Evolutionary conservation across 2,888 invertebrate species (phyloP).

Genomic region (Brassicogethes aeneus): DNA sequence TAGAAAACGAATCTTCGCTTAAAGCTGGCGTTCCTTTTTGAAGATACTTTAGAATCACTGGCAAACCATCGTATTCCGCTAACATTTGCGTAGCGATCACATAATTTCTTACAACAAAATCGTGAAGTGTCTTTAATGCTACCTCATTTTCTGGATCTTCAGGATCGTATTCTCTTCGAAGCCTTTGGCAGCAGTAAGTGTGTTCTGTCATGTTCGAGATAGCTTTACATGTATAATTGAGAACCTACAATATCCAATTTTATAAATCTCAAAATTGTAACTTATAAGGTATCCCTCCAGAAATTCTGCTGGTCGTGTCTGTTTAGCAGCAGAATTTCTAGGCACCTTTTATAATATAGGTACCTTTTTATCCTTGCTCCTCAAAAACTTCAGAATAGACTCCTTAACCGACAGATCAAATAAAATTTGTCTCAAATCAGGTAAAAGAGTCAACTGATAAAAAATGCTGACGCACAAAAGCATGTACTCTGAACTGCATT

Average conservation of each 20-base stretch:
- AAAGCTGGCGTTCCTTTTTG: constrained; percentile 16
- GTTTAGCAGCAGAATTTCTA: no score
- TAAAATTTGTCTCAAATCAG: constrained; percentile 24
- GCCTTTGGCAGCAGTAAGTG: constrained; percentile 28
- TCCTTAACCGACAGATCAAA: constrained; percentile 31
- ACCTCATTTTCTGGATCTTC: constrained; percentile 25
- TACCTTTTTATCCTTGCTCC: constrained; percentile 20
- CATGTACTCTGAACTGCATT: constrained; percentile 21
- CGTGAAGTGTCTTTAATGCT: constrained; percentile 25
- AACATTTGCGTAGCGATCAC: constrained; percentile 22
- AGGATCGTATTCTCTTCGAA: constrained; percentile 19
- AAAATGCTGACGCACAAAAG: constrained; percentile 20
- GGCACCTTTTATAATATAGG: no score
- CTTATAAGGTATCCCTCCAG: neutral
- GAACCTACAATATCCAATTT: constrained; percentile 8
- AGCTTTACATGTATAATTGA: constrained; percentile 26
- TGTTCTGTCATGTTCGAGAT: constrained; percentile 29
- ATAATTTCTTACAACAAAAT: constrained; percentile 22
- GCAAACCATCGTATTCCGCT: constrained; percentile 16
- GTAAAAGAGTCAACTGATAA: constrained; percentile 22
- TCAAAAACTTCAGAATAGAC: constrained; percentile 24
- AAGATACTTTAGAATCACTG: constrained; percentile 22
- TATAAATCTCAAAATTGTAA: neutral
- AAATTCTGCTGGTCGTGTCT: no score
- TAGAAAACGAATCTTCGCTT: constrained; percentile 18